phyloP scores from a whole-genome alignment of 2,113 vertebrate species.

The Urocitellus parryii region DNA sequence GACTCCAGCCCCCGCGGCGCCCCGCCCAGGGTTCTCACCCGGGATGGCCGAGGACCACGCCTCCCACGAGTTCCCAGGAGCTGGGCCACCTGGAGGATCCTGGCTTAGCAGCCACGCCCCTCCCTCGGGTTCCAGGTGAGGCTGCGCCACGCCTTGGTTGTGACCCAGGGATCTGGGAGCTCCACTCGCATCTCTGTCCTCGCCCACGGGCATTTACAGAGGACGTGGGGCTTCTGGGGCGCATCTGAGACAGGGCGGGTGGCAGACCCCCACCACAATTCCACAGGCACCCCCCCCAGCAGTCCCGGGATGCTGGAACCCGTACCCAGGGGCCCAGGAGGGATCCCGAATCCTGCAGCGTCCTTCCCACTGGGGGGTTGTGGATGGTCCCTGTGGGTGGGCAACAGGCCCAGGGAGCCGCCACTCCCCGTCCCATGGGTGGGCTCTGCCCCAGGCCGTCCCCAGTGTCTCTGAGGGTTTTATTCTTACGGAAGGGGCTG shows the following conservation, averaged over 20 bases:
- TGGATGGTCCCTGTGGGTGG: not conserved
- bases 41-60: too few relatives aligned
- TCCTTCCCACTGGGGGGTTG: not conserved
- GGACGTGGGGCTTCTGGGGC: not conserved
- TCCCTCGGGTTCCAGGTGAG: not conserved
- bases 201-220: not conserved
- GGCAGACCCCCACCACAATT: not conserved
- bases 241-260: not conserved
- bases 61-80: too few relatives aligned
- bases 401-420: not conserved
- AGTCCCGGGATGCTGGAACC: not conserved
- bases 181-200: not conserved
- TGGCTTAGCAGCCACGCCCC: not conserved
- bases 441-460: too few relatives aligned
- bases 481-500: too few relatives aligned
- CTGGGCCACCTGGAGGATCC: not conserved
- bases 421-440: not conserved
- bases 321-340: slow-evolving; percentile 56
- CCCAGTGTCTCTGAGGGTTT: too few relatives aligned
- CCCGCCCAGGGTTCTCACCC: too few relatives aligned
- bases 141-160: not conserved
- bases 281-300: fast-evolving
- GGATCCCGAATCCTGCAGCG: not conserved
- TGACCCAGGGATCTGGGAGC: fast-evolving
- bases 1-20: too few relatives aligned